A percentile compares a stretch with the other conserved stretches of the same genome.
Conservation (phyloP, 2,797 vertebrate genomes). For the Dendrocincla fuliginosa region DNA sequence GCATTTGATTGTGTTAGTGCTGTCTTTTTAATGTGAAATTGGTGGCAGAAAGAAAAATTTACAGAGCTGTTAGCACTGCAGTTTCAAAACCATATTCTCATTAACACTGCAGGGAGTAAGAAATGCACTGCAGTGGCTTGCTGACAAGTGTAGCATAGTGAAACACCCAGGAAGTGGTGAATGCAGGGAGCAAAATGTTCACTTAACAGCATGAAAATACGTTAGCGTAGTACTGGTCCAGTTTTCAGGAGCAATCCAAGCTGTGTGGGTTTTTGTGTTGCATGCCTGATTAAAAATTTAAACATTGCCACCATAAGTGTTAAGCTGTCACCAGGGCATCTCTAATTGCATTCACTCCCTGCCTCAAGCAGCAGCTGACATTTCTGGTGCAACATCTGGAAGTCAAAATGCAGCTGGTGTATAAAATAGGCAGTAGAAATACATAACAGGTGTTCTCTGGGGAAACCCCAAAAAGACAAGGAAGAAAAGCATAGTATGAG, state of each 20-base stretch:
- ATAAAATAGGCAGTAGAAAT: neutral
- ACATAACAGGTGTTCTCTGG: neutral
- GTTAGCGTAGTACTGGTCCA: neutral
- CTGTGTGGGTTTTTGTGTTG: neutral
- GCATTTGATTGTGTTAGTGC: rapidly evolving
- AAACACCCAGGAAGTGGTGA: neutral
- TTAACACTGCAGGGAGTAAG: neutral
- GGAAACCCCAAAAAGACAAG: neutral
- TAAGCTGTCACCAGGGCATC: neutral
- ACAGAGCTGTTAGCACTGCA: neutral
- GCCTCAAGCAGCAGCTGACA: slow-evolving; percentile 9
- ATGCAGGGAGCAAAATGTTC: neutral
- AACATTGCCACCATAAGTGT: neutral
- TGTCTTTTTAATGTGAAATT: neutral
- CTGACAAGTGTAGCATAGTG: neutral
- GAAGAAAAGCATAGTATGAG: neutral
- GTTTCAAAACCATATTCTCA: neutral
- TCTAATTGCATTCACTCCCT: neutral
- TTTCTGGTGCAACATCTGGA: slow-evolving; percentile 18
- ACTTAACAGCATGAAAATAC: neutral
- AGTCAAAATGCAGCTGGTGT: neutral
- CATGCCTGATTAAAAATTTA: neutral
- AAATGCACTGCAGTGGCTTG: neutral
- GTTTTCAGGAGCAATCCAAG: neutral
- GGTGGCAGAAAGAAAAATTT: neutral